phyloP scores from a whole-genome alignment of 2,797 vertebrate genomes.

The Distichodus sexfasciatus region DNA sequence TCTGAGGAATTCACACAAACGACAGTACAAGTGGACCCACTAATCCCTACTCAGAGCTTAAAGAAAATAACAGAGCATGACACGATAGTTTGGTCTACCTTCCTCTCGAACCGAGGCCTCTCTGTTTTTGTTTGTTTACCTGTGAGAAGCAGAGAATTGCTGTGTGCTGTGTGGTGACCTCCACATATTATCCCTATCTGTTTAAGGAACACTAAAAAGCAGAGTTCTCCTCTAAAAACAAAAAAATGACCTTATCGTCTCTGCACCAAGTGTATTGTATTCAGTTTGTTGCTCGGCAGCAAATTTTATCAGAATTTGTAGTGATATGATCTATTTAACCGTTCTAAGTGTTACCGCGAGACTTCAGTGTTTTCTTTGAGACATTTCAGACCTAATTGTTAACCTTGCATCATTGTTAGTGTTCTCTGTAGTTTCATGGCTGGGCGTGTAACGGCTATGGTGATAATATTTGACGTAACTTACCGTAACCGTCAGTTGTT shows the following conservation, averaged over 20 bases:
- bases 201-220: conserved; percentile 64
- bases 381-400: conserved; percentile 69
- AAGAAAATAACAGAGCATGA: conserved; percentile 64
- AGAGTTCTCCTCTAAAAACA: conserved; percentile 62
- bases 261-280: conserved; percentile 79
- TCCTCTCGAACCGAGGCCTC: conserved; percentile 58
- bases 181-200: conserved; percentile 66
- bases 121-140: conserved; percentile 70
- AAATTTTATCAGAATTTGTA: conserved; percentile 73
- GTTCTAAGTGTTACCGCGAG: conserved; percentile 73
- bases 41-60: conserved; percentile 54
- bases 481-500: conserved; percentile 67
- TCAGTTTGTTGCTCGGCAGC: conserved; percentile 73
- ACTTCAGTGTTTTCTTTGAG: conserved; percentile 71
- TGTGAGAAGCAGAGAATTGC: conserved; percentile 66
- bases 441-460: conserved; percentile 71
- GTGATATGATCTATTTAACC: conserved; percentile 72
- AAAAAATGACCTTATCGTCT: conserved; percentile 71
- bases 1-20: conserved; percentile 32
- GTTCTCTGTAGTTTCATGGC: conserved; percentile 71
- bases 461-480: conserved; percentile 71
- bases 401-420: conserved; percentile 68
- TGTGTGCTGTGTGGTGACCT: conserved; percentile 70
- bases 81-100: conserved; percentile 68
- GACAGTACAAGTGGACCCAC: conserved; percentile 39